Conservation (phyloP, 2,113 vertebrate species). For the Chloropsis cyanopogon region DNA sequence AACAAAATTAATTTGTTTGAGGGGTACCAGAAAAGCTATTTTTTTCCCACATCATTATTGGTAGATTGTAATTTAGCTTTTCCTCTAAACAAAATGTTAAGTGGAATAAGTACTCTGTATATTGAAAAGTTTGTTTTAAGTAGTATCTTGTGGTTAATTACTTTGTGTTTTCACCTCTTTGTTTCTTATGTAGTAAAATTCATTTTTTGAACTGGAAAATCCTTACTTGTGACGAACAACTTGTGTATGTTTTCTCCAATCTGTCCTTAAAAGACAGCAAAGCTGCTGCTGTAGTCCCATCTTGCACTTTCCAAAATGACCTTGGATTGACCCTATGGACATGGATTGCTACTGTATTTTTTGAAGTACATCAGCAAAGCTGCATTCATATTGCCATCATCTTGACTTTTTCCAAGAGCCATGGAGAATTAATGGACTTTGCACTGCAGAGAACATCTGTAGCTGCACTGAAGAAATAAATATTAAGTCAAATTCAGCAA, state of each 20-base stretch:
- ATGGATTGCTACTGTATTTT: neutral
- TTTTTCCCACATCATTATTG: neutral
- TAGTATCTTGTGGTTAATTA: neutral
- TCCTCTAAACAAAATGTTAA: slow-evolving; percentile 8
- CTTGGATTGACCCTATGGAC: neutral
- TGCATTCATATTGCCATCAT: slow-evolving; percentile 1
- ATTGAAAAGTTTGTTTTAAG: slow-evolving; percentile 21
- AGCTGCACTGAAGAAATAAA: neutral
- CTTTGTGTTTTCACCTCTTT: slow-evolving; percentile 19
- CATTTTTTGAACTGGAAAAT: slow-evolving; percentile 51
- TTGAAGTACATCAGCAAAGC: slow-evolving; percentile 27
- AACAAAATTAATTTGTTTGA: slow-evolving; percentile 43
- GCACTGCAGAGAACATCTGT: neutral
- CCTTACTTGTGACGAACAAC: neutral
- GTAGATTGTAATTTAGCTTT: slow-evolving; percentile 25
- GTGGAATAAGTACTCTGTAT: neutral
- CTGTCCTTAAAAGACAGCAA: slow-evolving; percentile 16
- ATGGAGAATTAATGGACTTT: neutral
- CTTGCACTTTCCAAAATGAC: neutral
- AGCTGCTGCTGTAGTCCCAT: neutral
- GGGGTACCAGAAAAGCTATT: slow-evolving; percentile 17
- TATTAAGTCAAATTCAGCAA: neutral
- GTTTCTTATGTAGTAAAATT: slow-evolving; percentile 9
- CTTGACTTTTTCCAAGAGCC: neutral
- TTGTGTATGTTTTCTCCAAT: neutral